A percentile compares a stretch with the other conserved stretches of the same genome.
phyloP scores from a whole-genome alignment of 1,140 invertebrate genomes.

The Nasonia vitripennis region DNA sequence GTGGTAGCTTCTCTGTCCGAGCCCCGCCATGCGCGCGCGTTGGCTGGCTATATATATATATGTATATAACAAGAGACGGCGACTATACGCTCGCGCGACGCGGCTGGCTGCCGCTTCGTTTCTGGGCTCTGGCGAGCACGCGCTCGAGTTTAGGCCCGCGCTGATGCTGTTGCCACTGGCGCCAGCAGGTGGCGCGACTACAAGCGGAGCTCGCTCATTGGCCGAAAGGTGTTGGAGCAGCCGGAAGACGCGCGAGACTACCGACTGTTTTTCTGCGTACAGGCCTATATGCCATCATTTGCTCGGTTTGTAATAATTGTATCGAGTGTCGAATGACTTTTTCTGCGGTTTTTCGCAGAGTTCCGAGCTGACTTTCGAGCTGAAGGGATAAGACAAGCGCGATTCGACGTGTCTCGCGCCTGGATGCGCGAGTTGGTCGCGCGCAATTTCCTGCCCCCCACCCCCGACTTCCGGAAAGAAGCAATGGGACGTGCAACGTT shows the following conservation, averaged over 20 bases:
- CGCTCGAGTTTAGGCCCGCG: slow-evolving; percentile 21
- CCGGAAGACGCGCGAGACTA: background rate
- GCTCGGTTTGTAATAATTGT: background rate
- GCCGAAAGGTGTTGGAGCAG: background rate
- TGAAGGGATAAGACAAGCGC: background rate
- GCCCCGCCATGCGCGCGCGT: slow-evolving; percentile 31
- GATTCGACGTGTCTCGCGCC: background rate
- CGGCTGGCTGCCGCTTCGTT: slow-evolving; percentile 5
- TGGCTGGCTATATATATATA: background rate
- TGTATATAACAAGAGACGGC: slow-evolving; percentile 9
- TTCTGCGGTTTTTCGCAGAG: background rate
- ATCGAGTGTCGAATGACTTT: background rate
- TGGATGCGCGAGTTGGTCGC: background rate
- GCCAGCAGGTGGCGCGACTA: slow-evolving; percentile 19
- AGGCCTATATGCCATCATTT: background rate
- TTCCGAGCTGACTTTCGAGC: background rate
- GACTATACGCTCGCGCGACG: background rate
- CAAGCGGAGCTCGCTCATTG: background rate
- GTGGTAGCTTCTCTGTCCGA: background rate
- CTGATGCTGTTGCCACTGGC: background rate
- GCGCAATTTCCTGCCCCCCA: slow-evolving; percentile 39
- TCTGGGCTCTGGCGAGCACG: slow-evolving; percentile 15
- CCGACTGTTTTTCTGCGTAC: background rate
- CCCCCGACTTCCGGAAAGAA: slow-evolving; percentile 15
- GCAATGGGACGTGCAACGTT: slow-evolving; percentile 18